phyloP scores from a whole-genome alignment of 2,797 vertebrate species.

The Eulemur albifrons region DNA sequence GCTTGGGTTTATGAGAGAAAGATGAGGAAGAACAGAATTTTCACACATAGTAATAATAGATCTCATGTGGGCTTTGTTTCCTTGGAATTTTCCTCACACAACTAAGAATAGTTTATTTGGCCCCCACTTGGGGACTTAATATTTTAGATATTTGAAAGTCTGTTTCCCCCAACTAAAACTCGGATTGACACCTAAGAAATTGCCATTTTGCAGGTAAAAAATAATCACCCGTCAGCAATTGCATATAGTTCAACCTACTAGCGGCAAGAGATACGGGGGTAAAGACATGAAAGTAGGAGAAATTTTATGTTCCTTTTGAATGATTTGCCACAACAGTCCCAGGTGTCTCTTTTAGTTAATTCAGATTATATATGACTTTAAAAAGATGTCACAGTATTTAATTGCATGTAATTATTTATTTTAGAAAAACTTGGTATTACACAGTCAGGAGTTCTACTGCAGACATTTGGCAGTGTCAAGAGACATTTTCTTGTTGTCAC shows the following conservation, averaged over 20 bases:
- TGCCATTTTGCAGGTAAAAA: not conserved
- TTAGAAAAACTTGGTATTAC: not conserved
- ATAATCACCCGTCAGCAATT: not conserved
- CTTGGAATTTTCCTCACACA: not conserved
- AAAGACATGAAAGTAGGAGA: not conserved
- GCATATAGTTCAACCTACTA: not conserved
- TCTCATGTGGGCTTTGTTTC: not conserved
- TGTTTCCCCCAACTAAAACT: not conserved
- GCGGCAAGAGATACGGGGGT: not conserved
- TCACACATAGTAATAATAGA: not conserved
- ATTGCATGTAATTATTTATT: not conserved
- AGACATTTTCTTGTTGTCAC: not conserved
- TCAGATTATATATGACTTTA: not conserved
- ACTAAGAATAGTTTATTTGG: conserved; percentile 32
- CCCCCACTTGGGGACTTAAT: not conserved
- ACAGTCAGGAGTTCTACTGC: not conserved
- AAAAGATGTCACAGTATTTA: not conserved
- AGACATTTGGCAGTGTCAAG: not conserved
- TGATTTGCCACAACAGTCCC: not conserved
- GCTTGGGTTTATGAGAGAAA: not conserved
- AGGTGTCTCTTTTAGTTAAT: not conserved
- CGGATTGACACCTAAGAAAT: not conserved
- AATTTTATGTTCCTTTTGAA: not conserved
- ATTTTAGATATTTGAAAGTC: conserved; percentile 31
- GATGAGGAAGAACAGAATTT: not conserved